Conservation (phyloP, 2,888 invertebrate species). For the Exephanes ischioxanthus region DNA sequence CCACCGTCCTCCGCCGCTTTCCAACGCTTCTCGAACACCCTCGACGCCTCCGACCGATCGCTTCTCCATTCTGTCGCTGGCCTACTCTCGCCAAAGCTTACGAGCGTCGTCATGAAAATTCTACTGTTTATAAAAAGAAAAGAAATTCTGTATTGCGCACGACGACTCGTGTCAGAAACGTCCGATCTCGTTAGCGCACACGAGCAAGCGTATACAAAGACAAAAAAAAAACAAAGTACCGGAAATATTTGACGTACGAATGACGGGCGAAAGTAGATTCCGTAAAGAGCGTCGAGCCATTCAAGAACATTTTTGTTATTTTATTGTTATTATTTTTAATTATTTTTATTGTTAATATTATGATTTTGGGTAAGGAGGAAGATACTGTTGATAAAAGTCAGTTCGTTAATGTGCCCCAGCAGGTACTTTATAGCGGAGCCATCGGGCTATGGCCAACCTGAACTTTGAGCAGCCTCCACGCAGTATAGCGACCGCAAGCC, state of each 20-base stretch:
- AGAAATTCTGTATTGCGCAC: not conserved
- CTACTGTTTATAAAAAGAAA: not conserved
- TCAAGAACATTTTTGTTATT: not conserved
- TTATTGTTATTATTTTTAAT: not conserved
- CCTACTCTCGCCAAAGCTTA: not conserved
- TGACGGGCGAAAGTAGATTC: not conserved
- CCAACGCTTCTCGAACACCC: not conserved
- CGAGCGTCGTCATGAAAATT: not conserved
- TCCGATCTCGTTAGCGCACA: not conserved
- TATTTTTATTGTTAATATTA: constrained; percentile 5
- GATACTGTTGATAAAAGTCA: constrained; percentile 33
- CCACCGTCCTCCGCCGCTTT: too few species aligned
- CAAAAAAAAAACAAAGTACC: too few species aligned
- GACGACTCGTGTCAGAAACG: not conserved
- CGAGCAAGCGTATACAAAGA: too few species aligned
- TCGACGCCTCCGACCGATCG: not conserved
- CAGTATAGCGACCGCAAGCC: constrained; percentile 93
- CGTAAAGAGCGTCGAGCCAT: not conserved
- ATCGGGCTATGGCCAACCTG: constrained; percentile 96
- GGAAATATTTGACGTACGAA: too few species aligned
- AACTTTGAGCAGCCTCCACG: constrained; percentile 96
- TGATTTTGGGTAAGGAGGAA: constrained; percentile 3
- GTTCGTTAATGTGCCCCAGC: constrained; percentile 74
- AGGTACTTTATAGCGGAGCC: constrained; percentile 79
- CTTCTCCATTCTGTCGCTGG: not conserved